Conservation (phyloP, 1,140 invertebrate species). For the Galleria mellonella region DNA sequence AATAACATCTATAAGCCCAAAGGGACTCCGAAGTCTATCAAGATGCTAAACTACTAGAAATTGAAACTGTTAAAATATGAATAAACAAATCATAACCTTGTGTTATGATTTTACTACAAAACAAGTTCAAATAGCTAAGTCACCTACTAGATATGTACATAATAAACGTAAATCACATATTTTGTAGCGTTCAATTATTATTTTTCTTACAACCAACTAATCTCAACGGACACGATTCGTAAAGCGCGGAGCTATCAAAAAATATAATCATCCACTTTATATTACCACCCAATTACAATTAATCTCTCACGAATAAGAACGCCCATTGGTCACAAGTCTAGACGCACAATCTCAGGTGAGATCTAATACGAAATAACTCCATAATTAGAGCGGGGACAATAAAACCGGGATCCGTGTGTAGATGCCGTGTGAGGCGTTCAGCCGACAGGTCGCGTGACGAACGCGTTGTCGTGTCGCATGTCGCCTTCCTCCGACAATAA, state of each 20-base stretch:
- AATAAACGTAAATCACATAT: too few species aligned
- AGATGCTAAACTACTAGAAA: too few species aligned
- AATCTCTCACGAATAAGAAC: conserved; percentile 55
- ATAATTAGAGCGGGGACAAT: conserved; percentile 64
- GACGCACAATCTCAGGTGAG: conserved; percentile 55
- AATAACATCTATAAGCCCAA: too few species aligned
- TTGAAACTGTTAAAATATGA: too few species aligned
- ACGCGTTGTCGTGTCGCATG: conserved; percentile 15
- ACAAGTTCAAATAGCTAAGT: too few species aligned
- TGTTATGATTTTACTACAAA: too few species aligned
- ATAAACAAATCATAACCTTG: too few species aligned
- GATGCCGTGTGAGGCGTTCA: conserved; percentile 37
- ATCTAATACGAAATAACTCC: conserved; percentile 53
- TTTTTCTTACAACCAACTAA: too few species aligned
- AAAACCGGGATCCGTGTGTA: conserved; percentile 48
- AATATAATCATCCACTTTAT: conserved; percentile 54
- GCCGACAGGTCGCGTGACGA: conserved; percentile 47
- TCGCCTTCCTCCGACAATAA: conserved; percentile 69
- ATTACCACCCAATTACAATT: conserved; percentile 47
- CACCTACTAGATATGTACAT: too few species aligned
- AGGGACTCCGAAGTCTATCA: too few species aligned
- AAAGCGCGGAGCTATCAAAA: conserved; percentile 28
- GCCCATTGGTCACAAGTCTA: conserved; percentile 42
- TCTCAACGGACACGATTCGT: too few species aligned
- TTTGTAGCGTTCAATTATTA: too few species aligned